Evolutionary conservation across 2,888 invertebrate species (phyloP), one percentile per base, ranked within the genome.

Genomic region (Heliconius erato): DNA sequence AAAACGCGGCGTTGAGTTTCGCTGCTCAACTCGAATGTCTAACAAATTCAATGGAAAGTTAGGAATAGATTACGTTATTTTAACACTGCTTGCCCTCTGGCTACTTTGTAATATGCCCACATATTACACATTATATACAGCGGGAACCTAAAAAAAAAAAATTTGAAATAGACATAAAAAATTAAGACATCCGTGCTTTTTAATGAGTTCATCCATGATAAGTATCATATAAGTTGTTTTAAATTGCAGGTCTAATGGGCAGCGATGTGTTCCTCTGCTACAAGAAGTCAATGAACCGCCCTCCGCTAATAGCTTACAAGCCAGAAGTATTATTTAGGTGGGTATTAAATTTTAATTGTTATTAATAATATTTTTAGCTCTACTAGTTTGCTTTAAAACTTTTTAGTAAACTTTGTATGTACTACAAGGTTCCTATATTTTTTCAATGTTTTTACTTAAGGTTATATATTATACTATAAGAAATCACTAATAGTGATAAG

Each of bases 221-320:
- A 72, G 26, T 44, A 72, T 49, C 9, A 81, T 74, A 74, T 87
- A 86, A 89, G 87, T 87, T 86, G 72, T 89, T 90, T 91, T 88
- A 86, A 87, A 89, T 92, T 93, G 79, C 94, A 96, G 96, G 96
- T 85, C 97, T 99, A 96, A 97, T 98, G 93, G 99, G 99, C 80
- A 99, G 99, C 89, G 99, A 99, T 95, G 99, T 99, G 28, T 99
- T 97, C 94, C 96, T 99, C 85, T 99, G 99, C 94, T 99, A 99
- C 96, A 99, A 99, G 94, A 99, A 99, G 95, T 99, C 99, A 86
- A 99, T 99, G 98, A 99, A 99, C 95, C 98, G 99, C 91, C 98
- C 99, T 80, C 98, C 98, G 91, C 96, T 98, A 87, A 97, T 99
- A 88, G 98, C 99, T 81, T 99, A 99, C 95, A 98, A 99, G 93